These are phyloP conservation scores for Gambelia wislizenii DNA, from an alignment of 2,797 vertebrate genomes.

Conservation along the genomic window DNA sequence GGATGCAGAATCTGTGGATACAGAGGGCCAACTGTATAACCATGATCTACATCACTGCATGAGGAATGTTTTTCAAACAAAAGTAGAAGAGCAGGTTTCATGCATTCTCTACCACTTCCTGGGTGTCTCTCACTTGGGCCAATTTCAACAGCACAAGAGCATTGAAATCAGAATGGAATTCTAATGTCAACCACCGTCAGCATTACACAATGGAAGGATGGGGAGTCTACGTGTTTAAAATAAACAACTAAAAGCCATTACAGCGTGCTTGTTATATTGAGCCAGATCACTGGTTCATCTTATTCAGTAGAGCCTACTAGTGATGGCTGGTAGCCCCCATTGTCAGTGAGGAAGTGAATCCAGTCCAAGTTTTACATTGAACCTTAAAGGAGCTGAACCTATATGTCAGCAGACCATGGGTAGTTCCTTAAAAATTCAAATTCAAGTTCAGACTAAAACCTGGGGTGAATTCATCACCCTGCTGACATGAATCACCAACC, in stretches of 20 bases:
- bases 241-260: background rate
- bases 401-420: too few relatives aligned
- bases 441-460: too few relatives aligned
- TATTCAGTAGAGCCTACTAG: background rate
- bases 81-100: conserved; percentile 34
- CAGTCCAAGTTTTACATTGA: too few relatives aligned
- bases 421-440: too few relatives aligned
- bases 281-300: background rate
- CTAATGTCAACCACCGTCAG: background rate
- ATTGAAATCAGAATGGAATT: background rate
- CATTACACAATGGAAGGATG: background rate
- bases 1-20: too few relatives aligned
- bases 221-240: background rate
- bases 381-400: too few relatives aligned
- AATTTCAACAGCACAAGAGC: background rate
- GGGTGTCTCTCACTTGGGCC: background rate
- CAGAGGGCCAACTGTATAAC: too few relatives aligned
- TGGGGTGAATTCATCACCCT: too few relatives aligned
- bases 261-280: background rate
- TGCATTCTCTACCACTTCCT: background rate
- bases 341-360: too few relatives aligned
- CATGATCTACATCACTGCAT: conserved; percentile 65
- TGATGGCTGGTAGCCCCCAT: background rate
- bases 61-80: conserved; percentile 53
- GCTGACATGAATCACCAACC: too few relatives aligned